phyloP scores from a whole-genome alignment of 2,797 vertebrate species.

The Sebastes miniatus region DNA sequence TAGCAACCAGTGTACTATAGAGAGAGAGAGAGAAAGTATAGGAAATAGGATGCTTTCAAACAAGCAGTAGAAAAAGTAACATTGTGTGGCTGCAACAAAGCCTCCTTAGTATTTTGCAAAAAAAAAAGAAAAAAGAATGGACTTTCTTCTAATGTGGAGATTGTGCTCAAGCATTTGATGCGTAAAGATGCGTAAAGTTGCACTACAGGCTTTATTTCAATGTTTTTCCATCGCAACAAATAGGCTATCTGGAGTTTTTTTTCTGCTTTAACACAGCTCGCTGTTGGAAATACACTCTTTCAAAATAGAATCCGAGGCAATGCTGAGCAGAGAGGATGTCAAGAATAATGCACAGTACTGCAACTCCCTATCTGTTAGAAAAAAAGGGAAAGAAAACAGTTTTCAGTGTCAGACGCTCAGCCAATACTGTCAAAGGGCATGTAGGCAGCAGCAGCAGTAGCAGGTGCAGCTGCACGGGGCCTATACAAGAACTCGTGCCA shows the following conservation, averaged over 20 bases:
- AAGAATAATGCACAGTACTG: slow-evolving; percentile 53
- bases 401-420: slow-evolving; percentile 41
- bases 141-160: neutral
- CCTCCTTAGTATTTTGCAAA: neutral
- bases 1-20: slow-evolving; percentile 32
- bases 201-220: neutral
- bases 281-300: slow-evolving; percentile 4
- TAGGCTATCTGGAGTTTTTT: neutral
- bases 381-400: neutral
- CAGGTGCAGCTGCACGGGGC: slow-evolving; percentile 68
- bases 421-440: slow-evolving; percentile 53
- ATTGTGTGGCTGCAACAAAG: slow-evolving; percentile 16
- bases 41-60: neutral
- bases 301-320: slow-evolving; percentile 9
- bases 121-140: neutral
- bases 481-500: slow-evolving; percentile 29
- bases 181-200: slow-evolving; percentile 21
- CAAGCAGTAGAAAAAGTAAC: slow-evolving; percentile 2
- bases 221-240: neutral
- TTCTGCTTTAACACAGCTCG: slow-evolving; percentile 35
- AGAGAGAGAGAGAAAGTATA: neutral
- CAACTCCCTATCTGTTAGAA: slow-evolving; percentile 16
- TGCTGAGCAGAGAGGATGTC: slow-evolving; percentile 46
- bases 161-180: neutral
- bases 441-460: slow-evolving; percentile 43